Evolutionary conservation across 2,797 vertebrate genomes (phyloP).

Genomic region (Gymnothorax javanicus): DNA sequence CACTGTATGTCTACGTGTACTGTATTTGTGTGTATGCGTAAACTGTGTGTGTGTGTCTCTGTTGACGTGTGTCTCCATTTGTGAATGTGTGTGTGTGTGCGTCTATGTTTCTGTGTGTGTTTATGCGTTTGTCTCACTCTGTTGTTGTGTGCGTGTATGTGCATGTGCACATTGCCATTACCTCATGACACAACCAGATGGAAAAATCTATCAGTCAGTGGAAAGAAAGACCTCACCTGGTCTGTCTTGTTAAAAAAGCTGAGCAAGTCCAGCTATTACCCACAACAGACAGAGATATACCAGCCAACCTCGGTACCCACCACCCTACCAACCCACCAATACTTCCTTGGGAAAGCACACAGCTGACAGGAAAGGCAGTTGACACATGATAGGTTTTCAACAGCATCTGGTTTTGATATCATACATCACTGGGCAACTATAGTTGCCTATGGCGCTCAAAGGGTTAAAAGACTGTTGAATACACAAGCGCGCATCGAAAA

Average conservation of each 20-base stretch:
- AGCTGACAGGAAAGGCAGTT: too few species aligned
- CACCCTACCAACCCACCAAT: too few species aligned
- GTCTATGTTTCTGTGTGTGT: background rate
- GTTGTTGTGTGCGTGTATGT: background rate
- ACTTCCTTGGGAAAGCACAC: slow-evolving; percentile 14
- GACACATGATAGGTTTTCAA: too few species aligned
- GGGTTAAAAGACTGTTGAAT: background rate
- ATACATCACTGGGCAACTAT: too few species aligned
- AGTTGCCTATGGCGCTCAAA: too few species aligned
- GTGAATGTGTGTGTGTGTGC: background rate
- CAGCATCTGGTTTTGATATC: too few species aligned
- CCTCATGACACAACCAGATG: background rate
- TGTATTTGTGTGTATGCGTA: too few species aligned
- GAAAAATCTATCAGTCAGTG: background rate
- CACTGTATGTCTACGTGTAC: too few species aligned
- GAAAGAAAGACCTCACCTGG: background rate
- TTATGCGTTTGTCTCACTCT: background rate
- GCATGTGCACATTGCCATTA: background rate
- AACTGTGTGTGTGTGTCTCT: too few species aligned
- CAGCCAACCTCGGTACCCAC: too few species aligned
- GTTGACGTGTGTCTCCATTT: too few species aligned
- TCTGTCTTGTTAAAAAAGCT: background rate
- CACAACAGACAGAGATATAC: background rate
- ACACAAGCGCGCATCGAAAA: background rate
- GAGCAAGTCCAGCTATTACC: background rate